Evolutionary conservation across 2,113 vertebrate genomes (phyloP), one percentile per base, ranked within the genome.

Genomic region (Apaloderma vittatum): DNA sequence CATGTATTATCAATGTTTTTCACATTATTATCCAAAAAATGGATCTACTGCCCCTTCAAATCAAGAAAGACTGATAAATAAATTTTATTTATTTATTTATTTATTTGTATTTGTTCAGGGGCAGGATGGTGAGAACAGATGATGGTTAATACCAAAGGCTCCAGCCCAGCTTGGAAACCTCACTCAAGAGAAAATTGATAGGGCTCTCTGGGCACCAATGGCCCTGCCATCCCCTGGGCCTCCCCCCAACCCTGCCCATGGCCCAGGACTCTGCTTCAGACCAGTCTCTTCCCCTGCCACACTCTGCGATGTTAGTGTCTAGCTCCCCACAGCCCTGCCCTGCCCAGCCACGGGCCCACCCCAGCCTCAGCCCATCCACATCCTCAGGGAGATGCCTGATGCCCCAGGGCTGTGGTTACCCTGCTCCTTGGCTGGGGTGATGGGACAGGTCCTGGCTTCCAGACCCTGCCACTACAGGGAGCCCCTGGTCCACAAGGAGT

Each of bases 331-430:
- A 63, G 10, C 8, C 12, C 7, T 62, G 8, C 11, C 9, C 58
- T 77, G 22, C 21, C 27, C 2, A 3, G 19, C 6, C 12, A 23
- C 3, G 4, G 13, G 12, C 18, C 15, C 5, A 2, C 29, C 11
- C 29, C 20, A 52, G 51, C 6, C 24, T 5, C 2, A 74, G 18
- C 10, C 12, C n/a, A 26, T 15, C 36, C 8, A 9, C 10, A 9
- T 8, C 3, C 6, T 23, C 19, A 36, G 16, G 11, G 22, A 45
- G 16, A 11, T 20, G 15, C 2, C 7, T 0, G 0, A 21, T 49
- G 15, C 21, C 12, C 40, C 8, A 19, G 20, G 26, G 8, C 7
- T 81, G 54, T 13, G 15, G 8, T 32, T 88, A n/a, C 3, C 5
- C 20, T 36, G 14, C 3, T 12, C 4, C 6, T 19, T 49, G 52